Evolutionary conservation across 2,113 vertebrate genomes (phyloP).

Genomic region (Pyrgilauda ruficollis): DNA sequence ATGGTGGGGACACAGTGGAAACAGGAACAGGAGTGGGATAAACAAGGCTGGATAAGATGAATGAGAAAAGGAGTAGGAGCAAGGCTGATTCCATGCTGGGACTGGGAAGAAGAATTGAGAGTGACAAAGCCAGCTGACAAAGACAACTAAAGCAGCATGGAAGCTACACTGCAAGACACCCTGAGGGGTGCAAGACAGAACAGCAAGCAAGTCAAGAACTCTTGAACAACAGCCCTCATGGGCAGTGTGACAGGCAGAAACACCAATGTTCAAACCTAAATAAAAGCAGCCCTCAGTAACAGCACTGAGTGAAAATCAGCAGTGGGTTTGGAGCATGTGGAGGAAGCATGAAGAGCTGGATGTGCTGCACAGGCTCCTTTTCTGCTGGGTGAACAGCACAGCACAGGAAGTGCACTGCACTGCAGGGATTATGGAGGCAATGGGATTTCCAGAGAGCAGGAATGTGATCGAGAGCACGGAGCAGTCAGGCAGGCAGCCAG

Average conservation of each 20-base stretch:
- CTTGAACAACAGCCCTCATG: background rate
- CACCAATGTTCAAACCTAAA: background rate
- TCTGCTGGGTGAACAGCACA: background rate
- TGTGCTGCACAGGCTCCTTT: background rate
- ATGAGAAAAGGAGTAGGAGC: background rate
- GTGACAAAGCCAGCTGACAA: background rate
- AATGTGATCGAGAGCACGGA: background rate
- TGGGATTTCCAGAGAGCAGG: background rate
- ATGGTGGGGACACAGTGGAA: background rate
- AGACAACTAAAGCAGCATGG: background rate
- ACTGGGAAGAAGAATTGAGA: background rate
- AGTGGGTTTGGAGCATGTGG: background rate
- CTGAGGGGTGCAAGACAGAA: background rate
- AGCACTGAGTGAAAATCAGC: background rate
- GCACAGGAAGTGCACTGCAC: conserved; percentile 14
- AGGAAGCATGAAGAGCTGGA: background rate
- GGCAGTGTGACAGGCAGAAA: background rate
- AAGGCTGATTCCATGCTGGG: background rate
- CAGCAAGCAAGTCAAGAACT: background rate
- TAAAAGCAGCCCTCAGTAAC: background rate
- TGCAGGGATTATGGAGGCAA: conserved; percentile 53
- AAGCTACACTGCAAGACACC: background rate
- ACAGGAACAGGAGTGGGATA: background rate
- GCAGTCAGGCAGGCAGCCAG: conserved; percentile 2
- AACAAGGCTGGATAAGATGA: background rate